Percentiles rank a stretch among this genome's conserved stretches.
Conservation (phyloP, 2,888 invertebrate species). For the Meloe dianella region DNA sequence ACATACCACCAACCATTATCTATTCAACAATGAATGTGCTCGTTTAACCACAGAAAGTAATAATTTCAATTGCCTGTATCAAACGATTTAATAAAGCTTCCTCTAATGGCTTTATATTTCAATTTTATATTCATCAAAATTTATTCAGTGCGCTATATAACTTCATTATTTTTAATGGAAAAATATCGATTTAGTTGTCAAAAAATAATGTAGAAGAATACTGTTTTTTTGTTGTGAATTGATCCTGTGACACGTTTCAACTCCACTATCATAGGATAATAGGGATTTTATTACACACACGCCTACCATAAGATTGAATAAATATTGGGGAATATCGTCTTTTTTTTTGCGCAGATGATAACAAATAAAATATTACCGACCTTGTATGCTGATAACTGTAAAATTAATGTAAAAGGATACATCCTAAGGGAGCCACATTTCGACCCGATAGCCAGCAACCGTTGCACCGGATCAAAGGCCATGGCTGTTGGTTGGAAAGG, state of each 20-base stretch:
- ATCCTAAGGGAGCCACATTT: conserved; percentile 93
- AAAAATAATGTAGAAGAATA: too few relatives aligned
- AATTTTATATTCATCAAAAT: too few relatives aligned
- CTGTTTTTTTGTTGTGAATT: background rate
- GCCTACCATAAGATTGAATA: background rate
- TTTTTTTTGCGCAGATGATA: background rate
- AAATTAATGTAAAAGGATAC: conserved; percentile 74
- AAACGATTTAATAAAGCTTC: too few relatives aligned
- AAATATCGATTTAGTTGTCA: too few relatives aligned
- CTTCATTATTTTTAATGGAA: too few relatives aligned
- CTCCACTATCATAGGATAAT: background rate
- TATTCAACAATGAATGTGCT: too few relatives aligned
- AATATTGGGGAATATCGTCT: background rate
- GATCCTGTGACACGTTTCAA: conserved; percentile 10
- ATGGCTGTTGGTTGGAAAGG: conserved; percentile 96
- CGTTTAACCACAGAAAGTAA: too few relatives aligned
- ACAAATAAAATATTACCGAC: conserved; percentile 1
- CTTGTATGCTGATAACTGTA: background rate
- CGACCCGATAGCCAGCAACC: conserved; percentile 94
- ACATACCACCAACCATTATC: too few relatives aligned
- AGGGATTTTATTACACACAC: background rate
- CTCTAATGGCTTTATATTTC: background rate
- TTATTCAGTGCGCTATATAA: too few relatives aligned
- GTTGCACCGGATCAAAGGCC: conserved; percentile 98
- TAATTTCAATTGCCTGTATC: too few relatives aligned